Evolutionary conservation across 2,113 vertebrate species (phyloP).

Genomic region (Leuciscus idus): DNA sequence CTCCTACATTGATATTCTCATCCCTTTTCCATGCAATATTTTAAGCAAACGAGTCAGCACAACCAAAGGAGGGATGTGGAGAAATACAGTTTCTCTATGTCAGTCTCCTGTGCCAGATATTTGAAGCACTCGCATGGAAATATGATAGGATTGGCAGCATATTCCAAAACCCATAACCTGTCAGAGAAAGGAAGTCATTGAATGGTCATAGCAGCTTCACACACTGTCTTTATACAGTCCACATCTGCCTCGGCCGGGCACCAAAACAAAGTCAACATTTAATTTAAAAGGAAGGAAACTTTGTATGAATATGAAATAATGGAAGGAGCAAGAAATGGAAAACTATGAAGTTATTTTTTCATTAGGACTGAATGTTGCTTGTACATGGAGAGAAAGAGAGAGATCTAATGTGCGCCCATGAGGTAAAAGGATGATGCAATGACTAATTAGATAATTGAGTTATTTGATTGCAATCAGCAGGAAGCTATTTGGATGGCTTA

Average conservation of each 20-base stretch:
- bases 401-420: conserved; percentile 15
- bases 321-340: conserved; percentile 40
- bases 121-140: conserved; percentile 4
- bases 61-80: not conserved
- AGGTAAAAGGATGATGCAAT: conserved; percentile 43
- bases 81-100: not conserved
- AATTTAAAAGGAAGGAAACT: conserved; percentile 62
- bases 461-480: conserved; percentile 48
- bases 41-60: conserved; percentile 2
- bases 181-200: conserved; percentile 19
- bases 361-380: conserved; percentile 59
- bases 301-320: conserved; percentile 45
- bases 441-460: conserved; percentile 47
- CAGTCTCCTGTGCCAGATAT: conserved; percentile 6
- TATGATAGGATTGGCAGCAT: conserved; percentile 37
- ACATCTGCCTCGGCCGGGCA: conserved; percentile 56
- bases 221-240: conserved; percentile 29
- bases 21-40: not conserved
- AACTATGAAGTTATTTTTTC: conserved; percentile 54
- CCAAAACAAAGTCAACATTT: conserved; percentile 71
- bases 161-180: conserved; percentile 30
- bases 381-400: conserved; percentile 17
- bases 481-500: conserved; percentile 32
- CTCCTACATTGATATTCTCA: not conserved
- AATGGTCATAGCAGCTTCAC: not conserved